Conservation (phyloP, 2,888 invertebrate species). For the Pemphredon lugubris region DNA sequence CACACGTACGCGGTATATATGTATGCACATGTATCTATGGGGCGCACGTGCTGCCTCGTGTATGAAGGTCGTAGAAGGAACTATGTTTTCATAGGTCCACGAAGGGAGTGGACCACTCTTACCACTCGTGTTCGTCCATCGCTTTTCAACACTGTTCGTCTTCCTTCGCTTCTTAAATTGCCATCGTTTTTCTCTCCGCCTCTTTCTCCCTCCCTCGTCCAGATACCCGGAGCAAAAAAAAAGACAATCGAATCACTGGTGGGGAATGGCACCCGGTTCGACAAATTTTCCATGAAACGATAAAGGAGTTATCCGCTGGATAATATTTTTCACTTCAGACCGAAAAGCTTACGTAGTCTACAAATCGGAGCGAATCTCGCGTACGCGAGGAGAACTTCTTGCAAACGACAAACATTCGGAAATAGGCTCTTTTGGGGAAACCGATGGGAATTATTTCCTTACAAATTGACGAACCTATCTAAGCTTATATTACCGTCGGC, state of each 20-base stretch:
- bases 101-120: constrained; percentile 56
- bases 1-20: too few species aligned
- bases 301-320: constrained; percentile 44
- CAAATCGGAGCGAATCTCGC: constrained; percentile 14
- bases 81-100: constrained; percentile 63
- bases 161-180: constrained; percentile 40
- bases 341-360: constrained; percentile 32
- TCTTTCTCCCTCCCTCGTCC: neutral
- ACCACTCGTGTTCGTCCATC: constrained; percentile 49
- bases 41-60: neutral
- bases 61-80: constrained; percentile 22
- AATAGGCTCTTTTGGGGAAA: too few species aligned
- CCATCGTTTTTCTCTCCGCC: constrained; percentile 27
- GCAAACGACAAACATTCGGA: too few species aligned
- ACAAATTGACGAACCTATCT: too few species aligned
- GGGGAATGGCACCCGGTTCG: constrained; percentile 13
- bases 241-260: constrained; percentile 46
- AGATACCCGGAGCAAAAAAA: neutral
- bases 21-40: too few species aligned
- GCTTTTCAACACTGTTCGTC: constrained; percentile 49
- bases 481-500: too few species aligned
- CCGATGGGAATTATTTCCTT: neutral
- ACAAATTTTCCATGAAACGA: constrained; percentile 45
- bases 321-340: constrained; percentile 45
- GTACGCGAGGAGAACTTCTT: neutral